Percentiles rank a stretch among this genome's conserved stretches.
Evolutionary conservation across 2,113 vertebrate species (phyloP).

Genomic region (Bufo gargarizans): DNA sequence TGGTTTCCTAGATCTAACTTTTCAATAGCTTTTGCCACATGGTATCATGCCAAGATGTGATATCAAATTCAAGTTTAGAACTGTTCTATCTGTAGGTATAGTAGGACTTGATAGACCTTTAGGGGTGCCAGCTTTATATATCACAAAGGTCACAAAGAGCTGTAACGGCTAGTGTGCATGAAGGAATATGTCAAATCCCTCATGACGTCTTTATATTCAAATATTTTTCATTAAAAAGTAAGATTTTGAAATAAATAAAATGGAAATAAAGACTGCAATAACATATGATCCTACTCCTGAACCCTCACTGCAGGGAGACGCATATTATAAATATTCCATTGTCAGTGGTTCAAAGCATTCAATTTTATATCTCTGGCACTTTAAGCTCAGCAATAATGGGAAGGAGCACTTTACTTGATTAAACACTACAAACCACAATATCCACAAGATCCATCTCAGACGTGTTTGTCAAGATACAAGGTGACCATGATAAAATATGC

Average conservation of each 20-base stretch:
- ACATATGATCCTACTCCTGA: neutral
- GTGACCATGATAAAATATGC: conserved; percentile 11
- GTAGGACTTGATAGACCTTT: too few relatives aligned
- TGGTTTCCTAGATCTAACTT: too few relatives aligned
- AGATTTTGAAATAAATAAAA: neutral
- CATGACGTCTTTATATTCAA: neutral
- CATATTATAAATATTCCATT: conserved; percentile 2
- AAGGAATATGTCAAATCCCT: neutral
- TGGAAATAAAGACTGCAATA: neutral
- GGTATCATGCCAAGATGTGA: too few relatives aligned
- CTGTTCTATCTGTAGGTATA: too few relatives aligned
- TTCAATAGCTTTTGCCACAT: too few relatives aligned
- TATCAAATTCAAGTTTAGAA: too few relatives aligned
- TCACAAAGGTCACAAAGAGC: too few relatives aligned
- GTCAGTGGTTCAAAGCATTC: conserved; percentile 5
- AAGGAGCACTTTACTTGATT: conserved; percentile 9
- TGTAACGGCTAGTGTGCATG: neutral
- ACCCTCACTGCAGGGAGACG: neutral
- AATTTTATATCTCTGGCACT: neutral
- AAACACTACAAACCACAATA: conserved; percentile 5
- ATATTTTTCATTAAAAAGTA: neutral
- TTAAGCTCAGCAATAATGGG: neutral
- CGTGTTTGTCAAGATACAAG: neutral
- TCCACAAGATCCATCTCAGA: neutral
- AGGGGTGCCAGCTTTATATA: too few relatives aligned